A percentile compares a stretch with the other conserved stretches of the same genome.
phyloP scores from a whole-genome alignment of 1,140 invertebrate genomes.

The Drosophila eugracilis region DNA sequence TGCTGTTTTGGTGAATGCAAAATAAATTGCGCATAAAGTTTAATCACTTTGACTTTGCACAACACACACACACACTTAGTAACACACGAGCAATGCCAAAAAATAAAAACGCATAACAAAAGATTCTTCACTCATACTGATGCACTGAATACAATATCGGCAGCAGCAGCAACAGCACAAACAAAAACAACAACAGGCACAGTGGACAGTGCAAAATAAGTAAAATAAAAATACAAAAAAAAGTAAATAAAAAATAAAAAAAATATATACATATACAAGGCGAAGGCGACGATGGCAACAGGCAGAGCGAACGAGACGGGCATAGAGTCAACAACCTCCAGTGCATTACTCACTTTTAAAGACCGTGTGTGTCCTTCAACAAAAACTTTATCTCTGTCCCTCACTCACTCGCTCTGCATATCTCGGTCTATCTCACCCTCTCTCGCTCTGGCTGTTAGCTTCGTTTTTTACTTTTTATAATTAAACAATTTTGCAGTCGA shows the following conservation, averaged over 20 bases:
- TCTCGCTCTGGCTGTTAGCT: slow-evolving; percentile 23
- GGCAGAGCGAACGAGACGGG: slow-evolving; percentile 21
- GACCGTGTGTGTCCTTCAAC: slow-evolving; percentile 84
- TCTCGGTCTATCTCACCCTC: slow-evolving; percentile 23
- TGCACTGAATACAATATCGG: slow-evolving; percentile 24
- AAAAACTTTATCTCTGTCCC: slow-evolving; percentile 76
- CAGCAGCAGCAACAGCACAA: slow-evolving; percentile 10
- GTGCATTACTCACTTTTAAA: slow-evolving; percentile 84
- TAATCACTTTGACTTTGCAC: slow-evolving; percentile 82
- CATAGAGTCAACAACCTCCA: slow-evolving; percentile 77
- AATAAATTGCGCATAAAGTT: slow-evolving; percentile 84
- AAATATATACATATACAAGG: slow-evolving; percentile 19
- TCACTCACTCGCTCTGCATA: slow-evolving; percentile 21
- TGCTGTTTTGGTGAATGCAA: slow-evolving; percentile 69
- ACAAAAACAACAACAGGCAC: slow-evolving; percentile 38
- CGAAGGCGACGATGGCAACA: slow-evolving; percentile 26
- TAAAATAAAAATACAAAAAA: slow-evolving; percentile 28
- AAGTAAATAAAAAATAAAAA: slow-evolving; percentile 20
- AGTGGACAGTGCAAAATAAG: slow-evolving; percentile 71
- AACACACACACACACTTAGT: slow-evolving; percentile 49
- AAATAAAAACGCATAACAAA: slow-evolving; percentile 77
- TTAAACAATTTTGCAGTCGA: slow-evolving; percentile 75
- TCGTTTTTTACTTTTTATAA: slow-evolving; percentile 80
- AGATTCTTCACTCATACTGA: slow-evolving; percentile 63
- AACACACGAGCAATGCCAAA: slow-evolving; percentile 57